phyloP scores from a whole-genome alignment of 2,888 invertebrate species.

The Lasioglossum oenotherae region DNA sequence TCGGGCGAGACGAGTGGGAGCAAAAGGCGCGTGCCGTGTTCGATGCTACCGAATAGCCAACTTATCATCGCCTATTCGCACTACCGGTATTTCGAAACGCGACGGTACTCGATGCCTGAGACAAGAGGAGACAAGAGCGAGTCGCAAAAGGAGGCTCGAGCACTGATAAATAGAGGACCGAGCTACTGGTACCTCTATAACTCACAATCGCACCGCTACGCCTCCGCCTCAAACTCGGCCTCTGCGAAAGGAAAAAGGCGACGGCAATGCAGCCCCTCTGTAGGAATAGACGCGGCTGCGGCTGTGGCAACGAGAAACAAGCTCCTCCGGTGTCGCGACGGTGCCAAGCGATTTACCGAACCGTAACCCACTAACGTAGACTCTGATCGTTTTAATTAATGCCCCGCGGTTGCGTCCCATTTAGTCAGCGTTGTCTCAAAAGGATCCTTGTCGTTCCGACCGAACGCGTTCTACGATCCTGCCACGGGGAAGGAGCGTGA shows the following conservation, averaged over 20 bases:
- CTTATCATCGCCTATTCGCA: not conserved
- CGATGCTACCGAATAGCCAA: not conserved
- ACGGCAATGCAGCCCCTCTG: not conserved
- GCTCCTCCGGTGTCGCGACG: slow-evolving; percentile 44
- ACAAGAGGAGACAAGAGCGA: not conserved
- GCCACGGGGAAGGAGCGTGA: not conserved
- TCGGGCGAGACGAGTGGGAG: not conserved
- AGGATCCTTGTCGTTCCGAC: slow-evolving; percentile 57
- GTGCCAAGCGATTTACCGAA: slow-evolving; percentile 80
- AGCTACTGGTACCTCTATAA: slow-evolving; percentile 56
- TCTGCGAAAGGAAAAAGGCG: not conserved
- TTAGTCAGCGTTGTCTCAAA: slow-evolving; percentile 74
- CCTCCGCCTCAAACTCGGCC: slow-evolving; percentile 22
- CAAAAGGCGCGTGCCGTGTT: not conserved
- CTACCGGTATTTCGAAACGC: not conserved
- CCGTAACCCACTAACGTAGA: slow-evolving; percentile 76
- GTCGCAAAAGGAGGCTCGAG: not conserved
- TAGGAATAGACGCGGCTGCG: slow-evolving; percentile 20
- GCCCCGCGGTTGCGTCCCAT: slow-evolving; percentile 75
- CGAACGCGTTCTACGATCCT: slow-evolving; percentile 28
- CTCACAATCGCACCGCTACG: slow-evolving; percentile 59
- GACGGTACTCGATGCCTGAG: not conserved
- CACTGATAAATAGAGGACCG: slow-evolving; percentile 3
- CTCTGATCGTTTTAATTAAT: slow-evolving; percentile 81
- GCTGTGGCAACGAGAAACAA: slow-evolving; percentile 33